Evolutionary conservation across 2,888 invertebrate genomes (phyloP).

Genomic region (Cantharis nigra): DNA sequence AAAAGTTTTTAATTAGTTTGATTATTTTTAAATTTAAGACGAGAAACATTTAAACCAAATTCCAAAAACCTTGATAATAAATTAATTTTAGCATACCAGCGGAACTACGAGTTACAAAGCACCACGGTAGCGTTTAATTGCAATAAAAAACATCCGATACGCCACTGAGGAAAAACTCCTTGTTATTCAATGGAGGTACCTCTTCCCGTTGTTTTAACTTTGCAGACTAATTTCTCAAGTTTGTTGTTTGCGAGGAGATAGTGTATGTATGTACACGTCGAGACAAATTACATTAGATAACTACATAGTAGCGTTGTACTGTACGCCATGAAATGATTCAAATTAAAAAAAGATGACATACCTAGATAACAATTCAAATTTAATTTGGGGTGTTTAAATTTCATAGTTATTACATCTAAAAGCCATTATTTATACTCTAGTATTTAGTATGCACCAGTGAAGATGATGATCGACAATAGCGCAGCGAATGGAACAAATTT

Average conservation of each 20-base stretch:
- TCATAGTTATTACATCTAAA: not conserved
- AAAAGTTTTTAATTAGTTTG: conserved; percentile 19
- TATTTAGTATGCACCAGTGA: not conserved
- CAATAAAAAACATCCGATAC: not conserved
- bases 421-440: not conserved
- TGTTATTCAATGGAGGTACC: not conserved
- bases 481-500: not conserved
- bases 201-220: not conserved
- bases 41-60: not conserved
- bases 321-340: not conserved
- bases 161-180: not conserved
- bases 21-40: not conserved
- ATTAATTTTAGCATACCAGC: not conserved
- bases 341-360: not conserved
- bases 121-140: not conserved
- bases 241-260: not conserved
- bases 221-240: not conserved
- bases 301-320: not conserved
- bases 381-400: not conserved
- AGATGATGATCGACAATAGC: not conserved
- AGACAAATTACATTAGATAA: not conserved
- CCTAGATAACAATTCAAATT: not conserved
- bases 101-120: not conserved
- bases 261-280: not conserved
- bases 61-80: not conserved